Conservation (phyloP, 1,140 invertebrate species). For the Orius insidiosus region DNA sequence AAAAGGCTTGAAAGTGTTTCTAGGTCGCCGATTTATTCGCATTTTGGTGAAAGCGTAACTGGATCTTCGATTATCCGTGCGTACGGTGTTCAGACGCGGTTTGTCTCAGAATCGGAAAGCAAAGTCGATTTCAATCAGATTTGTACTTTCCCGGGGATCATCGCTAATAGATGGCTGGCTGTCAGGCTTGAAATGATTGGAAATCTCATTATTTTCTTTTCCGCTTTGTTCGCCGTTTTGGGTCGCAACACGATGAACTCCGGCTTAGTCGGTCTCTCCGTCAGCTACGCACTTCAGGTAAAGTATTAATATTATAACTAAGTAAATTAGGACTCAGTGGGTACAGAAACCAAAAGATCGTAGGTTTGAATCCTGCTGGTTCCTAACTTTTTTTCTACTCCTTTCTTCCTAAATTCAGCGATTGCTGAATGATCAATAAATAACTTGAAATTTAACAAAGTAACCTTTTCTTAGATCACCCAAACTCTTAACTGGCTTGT, state of each 20-base stretch:
- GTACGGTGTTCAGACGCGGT: conserved; percentile 55
- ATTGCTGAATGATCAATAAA: too few relatives aligned
- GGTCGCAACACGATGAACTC: conserved; percentile 46
- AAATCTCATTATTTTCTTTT: conserved; percentile 78
- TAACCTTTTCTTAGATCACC: conserved; percentile 56
- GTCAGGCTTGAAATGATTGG: conserved; percentile 82
- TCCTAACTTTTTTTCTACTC: too few relatives aligned
- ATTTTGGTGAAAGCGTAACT: conserved; percentile 83
- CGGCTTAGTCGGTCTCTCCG: conserved; percentile 72
- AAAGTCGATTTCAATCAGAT: conserved; percentile 78
- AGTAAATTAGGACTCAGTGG: too few relatives aligned
- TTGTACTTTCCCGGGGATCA: conserved; percentile 73
- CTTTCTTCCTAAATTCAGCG: too few relatives aligned
- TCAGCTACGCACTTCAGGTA: conserved; percentile 78
- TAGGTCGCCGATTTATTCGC: conserved; percentile 94
- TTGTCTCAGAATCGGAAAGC: conserved; percentile 62
- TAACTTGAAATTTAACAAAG: too few relatives aligned
- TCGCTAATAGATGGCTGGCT: conserved; percentile 81
- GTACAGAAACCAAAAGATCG: too few relatives aligned
- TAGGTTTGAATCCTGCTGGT: too few relatives aligned
- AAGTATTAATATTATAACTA: conserved; percentile 16
- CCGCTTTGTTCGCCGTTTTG: conserved; percentile 74
- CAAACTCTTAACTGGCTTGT: conserved; percentile 93
- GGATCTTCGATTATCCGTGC: conserved; percentile 62
- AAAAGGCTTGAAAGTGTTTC: conserved; percentile 91